Percentiles rank a stretch among this genome's conserved stretches.
Evolutionary conservation across 2,797 vertebrate species (phyloP).

Genomic region (Lutjanus campechanus): DNA sequence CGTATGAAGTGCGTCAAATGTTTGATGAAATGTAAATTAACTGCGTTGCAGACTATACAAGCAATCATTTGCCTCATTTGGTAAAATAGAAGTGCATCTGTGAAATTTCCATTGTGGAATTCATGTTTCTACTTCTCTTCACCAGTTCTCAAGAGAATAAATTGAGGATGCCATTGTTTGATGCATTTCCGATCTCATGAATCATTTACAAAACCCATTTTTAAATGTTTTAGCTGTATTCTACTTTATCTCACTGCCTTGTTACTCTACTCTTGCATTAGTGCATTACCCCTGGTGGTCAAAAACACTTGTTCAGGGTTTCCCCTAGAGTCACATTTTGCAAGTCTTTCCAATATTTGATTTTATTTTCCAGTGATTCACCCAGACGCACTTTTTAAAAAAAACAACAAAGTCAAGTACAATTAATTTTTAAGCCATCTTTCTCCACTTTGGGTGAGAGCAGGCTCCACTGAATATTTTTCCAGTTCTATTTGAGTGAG

Average conservation of each 20-base stretch:
- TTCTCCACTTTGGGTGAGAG: too few species aligned
- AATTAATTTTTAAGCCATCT: too few species aligned
- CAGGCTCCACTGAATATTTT: too few species aligned
- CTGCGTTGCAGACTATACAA: not conserved
- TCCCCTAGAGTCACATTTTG: too few species aligned
- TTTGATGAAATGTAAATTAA: not conserved
- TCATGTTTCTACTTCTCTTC: not conserved
- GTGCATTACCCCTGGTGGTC: not conserved
- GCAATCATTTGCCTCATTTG: not conserved
- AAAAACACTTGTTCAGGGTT: not conserved
- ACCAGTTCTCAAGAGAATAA: not conserved
- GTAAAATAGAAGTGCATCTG: not conserved
- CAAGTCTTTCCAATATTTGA: too few species aligned
- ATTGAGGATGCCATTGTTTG: not conserved
- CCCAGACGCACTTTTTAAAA: too few species aligned
- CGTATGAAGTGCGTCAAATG: not conserved
- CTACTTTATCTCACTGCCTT: not conserved
- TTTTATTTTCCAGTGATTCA: too few species aligned
- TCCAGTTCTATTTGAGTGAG: too few species aligned
- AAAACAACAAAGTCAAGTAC: too few species aligned
- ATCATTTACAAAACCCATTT: not conserved
- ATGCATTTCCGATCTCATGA: not conserved
- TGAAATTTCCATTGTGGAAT: not conserved
- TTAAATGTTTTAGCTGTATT: not conserved
- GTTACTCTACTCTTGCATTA: not conserved